Base-by-base conservation (phyloP, 2,797 vertebrate species). In the Mus caroli region DNA sequence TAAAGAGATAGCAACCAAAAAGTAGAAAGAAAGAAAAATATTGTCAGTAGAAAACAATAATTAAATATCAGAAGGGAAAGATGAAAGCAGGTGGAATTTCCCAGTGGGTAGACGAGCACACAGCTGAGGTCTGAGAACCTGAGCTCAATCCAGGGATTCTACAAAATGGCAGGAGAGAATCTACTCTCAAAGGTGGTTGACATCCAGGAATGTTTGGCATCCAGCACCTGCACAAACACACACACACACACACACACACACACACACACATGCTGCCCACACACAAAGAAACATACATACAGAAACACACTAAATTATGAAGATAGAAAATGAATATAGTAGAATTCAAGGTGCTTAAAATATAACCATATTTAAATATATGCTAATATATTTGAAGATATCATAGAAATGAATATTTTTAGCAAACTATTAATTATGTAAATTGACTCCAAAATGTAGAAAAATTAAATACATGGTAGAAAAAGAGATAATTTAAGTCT, bases 291-390 rank as follows among this genome's bases (percentile, higher is more conserved):
- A n/a, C 3, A 86, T 31, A 69, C 43, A 85, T 20, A n/a, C 3
- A 85, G 20, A 71, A 37, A 37, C 20, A 69, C 31, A 67, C 43
- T 78, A 52, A 78, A 67, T 34, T 50, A n/a, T 15, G 2, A 71
- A 86, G 46, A 87, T 10, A 88, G n/a, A 71, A 95, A 93, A 87
- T 90, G 54, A 80, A 73, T 80, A 71, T 8, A 82, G 73, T 67
- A 95, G 78, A 64, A 17, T 75, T 40, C 8, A 77, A 82, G 20
- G 9, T 77, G 3, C 82, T 92, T 92, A 69, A 93, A 89, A 60
- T 78, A 67, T 37, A 83, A 96, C 50, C 19, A 15, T 19, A 90
- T 96, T 97, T 92, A 97, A 96, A 96, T 96, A 28, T 96, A 97
- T 96, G 91, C 58, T 95, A 94, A 96, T 84, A 58, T 64, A 85